Base-by-base conservation (phyloP, 2,797 vertebrate species). In the Sebastes itinus region DNA sequence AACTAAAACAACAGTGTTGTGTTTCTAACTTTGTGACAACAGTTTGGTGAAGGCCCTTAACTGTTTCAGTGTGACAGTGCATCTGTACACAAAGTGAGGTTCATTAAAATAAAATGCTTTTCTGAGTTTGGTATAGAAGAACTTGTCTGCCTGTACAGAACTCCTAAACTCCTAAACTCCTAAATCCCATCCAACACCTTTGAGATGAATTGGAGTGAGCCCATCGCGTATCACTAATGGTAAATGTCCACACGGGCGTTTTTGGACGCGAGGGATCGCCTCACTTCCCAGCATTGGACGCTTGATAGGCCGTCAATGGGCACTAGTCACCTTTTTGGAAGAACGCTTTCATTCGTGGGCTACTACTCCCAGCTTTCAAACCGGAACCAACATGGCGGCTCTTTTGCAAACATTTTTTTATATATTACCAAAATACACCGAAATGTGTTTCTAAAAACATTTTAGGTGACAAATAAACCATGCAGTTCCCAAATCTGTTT, bases 291-390 rank as follows among this genome's bases (percentile, higher is more conserved):
- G 16, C 42, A 20, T 7, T 49, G 42, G 42, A 49, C 42, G 7
- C 7, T 49, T 49, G 42, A 20, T 0, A 18, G 42, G 42, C 16
- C 0, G 1, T 7, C 16, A 18, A 7, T 49, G 0, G 42, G 3
- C 42, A 7, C 1, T 7, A 0, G 1, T 0, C 7, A 46, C 42
- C 0, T 46, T 46, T 2, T 42, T 42, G 38, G 0, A 38, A 42
- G 38, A 42, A 42, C 42, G 1, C 42, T 46, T 46, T 46, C 38
- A 42, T 42, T 42, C 13, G 0, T 42, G 38, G 13, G 42, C 16
- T 46, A 18, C 42, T 46, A 1, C 42, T 18, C 42, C 7, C 42
- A 16, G 38, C 38, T 42, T 42, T 42, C 38, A 42, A 42, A 42
- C 38, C 13, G 1, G 0, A 46, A 46, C 16, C 16, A 46, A 0